Base-by-base conservation (phyloP, 2,113 vertebrate genomes). In the Nothocercus nigrocapillus region DNA sequence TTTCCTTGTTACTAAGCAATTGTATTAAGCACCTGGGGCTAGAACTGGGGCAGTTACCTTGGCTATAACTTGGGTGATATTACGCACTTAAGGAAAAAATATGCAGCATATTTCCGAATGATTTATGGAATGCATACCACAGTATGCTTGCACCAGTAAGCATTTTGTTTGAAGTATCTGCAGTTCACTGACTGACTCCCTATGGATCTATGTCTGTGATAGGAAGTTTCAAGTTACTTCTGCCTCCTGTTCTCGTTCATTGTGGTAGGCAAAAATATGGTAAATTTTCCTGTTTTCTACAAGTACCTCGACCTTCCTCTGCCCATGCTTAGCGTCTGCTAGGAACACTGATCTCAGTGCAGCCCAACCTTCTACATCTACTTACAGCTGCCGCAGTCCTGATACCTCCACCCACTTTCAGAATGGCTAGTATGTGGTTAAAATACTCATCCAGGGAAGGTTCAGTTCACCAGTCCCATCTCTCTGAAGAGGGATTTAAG, bases 201-300 rank as follows among this genome's bases (percentile, higher is more conserved):
- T 5, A 42, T 47, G 22, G 10, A 36, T 61, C 28, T 34, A 0
- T 25, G 32, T 1, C 21, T 13, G 0, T 3, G 8, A n/a, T 8
- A 75, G 40, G 40, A 32, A 90, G 21, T 25, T 85, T 32, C 16
- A 25, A 13, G 13, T 30, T 44, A 40, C 40, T 58, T 44, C 25
- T 5, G 2, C 7, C 4, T n/a, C 17, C n/a, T 68, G 1, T 36
- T 40, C 12, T 56, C 27, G 18, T 69, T 73, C 75, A 14, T 20
- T 92, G 21, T 44, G 22, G 28, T 34, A 12, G 70, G 13, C 66
- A 62, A 30, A 59, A 63, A 61, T 4, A 8, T 49, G 12, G 12
- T 44, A 73, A 38, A 7, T 5, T 85, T 68, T 68, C 58, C 53
- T 85, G 28, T 17, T 3, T 12, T 64, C 32, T 13, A 45, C 15